These are phyloP conservation scores for Cathartes aura DNA, from an alignment of 2,113 vertebrate genomes.

Conservation along the genomic window DNA sequence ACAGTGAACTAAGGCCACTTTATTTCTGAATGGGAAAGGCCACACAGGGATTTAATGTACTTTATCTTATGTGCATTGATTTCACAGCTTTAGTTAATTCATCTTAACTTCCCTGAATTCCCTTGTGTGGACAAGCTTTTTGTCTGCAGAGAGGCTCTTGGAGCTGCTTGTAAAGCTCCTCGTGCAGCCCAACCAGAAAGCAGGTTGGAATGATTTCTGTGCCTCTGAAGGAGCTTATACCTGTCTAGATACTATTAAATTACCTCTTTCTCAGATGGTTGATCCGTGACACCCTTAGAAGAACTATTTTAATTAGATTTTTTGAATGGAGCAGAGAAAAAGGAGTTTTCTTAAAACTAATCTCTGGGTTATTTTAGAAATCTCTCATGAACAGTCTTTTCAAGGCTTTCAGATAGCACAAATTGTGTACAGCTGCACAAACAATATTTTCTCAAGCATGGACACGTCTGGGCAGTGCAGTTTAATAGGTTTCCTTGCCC, in stretches of 20 bases:
- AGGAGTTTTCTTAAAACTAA: constrained; percentile 12
- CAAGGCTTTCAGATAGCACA: neutral
- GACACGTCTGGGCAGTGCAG: neutral
- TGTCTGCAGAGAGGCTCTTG: neutral
- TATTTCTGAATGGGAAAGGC: constrained; percentile 57
- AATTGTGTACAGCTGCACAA: neutral
- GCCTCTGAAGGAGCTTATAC: constrained; percentile 31
- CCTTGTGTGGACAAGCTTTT: constrained; percentile 20
- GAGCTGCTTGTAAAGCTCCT: constrained; percentile 15
- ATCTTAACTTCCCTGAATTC: constrained; percentile 35
- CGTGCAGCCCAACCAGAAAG: neutral
- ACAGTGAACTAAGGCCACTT: constrained; percentile 31
- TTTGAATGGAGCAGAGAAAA: constrained; percentile 1
- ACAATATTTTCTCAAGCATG: constrained; percentile 10
- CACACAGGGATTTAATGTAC: constrained; percentile 49
- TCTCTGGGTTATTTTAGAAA: constrained; percentile 13
- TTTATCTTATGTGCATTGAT: constrained; percentile 62
- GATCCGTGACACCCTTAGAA: neutral
- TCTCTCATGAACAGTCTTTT: neutral
- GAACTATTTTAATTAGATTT: constrained; percentile 51
- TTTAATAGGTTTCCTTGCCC: neutral
- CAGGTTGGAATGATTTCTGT: neutral
- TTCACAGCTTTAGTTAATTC: constrained; percentile 61
- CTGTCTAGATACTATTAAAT: constrained; percentile 42
- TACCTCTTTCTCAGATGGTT: neutral